Conservation (phyloP, 1,140 invertebrate species). For the Brachionus asplanchnoidis region DNA sequence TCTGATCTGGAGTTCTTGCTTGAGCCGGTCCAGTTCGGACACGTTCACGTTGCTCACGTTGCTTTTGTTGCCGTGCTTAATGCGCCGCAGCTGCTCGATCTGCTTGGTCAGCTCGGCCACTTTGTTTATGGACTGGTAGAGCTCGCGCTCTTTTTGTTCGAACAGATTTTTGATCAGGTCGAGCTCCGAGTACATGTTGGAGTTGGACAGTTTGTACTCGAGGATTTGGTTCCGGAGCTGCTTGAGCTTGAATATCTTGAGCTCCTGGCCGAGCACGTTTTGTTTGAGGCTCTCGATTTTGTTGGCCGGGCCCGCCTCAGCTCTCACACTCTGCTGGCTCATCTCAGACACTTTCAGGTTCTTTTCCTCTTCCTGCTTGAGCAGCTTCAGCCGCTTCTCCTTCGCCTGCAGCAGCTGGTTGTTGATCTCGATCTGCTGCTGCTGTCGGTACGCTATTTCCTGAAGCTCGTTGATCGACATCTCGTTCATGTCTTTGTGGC, state of each 20-base stretch:
- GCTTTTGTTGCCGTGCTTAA: slow-evolving; percentile 55
- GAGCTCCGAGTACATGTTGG: slow-evolving; percentile 63
- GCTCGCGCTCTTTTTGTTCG: slow-evolving; percentile 93
- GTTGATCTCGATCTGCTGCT: slow-evolving; percentile 89
- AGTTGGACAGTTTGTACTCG: slow-evolving; percentile 37
- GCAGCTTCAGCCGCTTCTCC: slow-evolving; percentile 76
- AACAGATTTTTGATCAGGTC: slow-evolving; percentile 89
- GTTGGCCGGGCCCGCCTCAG: not conserved
- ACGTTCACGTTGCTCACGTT: slow-evolving; percentile 65
- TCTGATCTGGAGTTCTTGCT: slow-evolving; percentile 80
- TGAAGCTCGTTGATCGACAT: slow-evolving; percentile 68
- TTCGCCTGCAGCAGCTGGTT: slow-evolving; percentile 81
- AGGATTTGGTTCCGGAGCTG: slow-evolving; percentile 36
- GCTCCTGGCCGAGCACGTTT: slow-evolving; percentile 30
- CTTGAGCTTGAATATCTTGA: slow-evolving; percentile 31
- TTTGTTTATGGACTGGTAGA: slow-evolving; percentile 85
- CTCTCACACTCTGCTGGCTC: not conserved
- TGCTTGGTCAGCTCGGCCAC: slow-evolving; percentile 89
- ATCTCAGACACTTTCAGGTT: not conserved
- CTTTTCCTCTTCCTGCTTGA: slow-evolving; percentile 28
- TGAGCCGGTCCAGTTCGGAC: slow-evolving; percentile 80
- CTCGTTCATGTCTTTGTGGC: not conserved
- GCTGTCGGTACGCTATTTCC: slow-evolving; percentile 88
- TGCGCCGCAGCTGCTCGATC: slow-evolving; percentile 75
- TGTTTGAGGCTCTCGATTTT: slow-evolving; percentile 36